These are phyloP conservation scores for Dioctria linearis DNA, from an alignment of 2,888 invertebrate species.

Conservation along the genomic window DNA sequence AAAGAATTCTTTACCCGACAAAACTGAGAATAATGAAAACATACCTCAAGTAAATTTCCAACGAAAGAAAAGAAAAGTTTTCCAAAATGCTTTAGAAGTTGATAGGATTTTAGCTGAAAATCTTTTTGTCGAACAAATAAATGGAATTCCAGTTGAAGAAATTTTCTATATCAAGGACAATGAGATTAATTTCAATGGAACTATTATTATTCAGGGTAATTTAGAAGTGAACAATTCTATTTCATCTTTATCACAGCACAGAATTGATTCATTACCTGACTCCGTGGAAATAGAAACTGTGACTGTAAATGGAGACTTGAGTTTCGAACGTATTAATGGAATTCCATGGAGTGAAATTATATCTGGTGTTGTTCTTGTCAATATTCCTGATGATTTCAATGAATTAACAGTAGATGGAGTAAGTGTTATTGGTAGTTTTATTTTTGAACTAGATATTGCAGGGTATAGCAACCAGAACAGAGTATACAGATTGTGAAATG, in stretches of 20 bases:
- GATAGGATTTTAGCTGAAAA: conserved; percentile 64
- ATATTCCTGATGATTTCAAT: conserved; percentile 68
- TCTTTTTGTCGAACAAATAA: conserved; percentile 65
- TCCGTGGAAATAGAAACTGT: conserved; percentile 58
- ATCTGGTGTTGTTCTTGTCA: conserved; percentile 71
- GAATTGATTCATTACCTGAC: not conserved
- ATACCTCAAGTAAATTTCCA: too few species aligned
- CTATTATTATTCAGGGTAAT: conserved; percentile 60
- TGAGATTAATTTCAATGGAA: conserved; percentile 63
- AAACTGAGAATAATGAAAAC: too few species aligned
- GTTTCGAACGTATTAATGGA: conserved; percentile 71
- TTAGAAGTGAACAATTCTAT: conserved; percentile 37
- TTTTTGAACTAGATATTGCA: not conserved
- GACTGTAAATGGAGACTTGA: conserved; percentile 61
- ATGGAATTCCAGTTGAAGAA: conserved; percentile 62
- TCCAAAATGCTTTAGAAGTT: conserved; percentile 62
- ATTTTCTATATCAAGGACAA: conserved; percentile 64
- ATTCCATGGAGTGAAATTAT: conserved; percentile 71
- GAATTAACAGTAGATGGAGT: conserved; percentile 72
- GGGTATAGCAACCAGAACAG: too few species aligned
- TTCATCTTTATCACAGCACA: not conserved
- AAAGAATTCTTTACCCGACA: not conserved
- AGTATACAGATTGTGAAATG: not conserved
- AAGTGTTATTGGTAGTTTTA: conserved; percentile 62
- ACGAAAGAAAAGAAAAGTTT: conserved; percentile 59